Evolutionary conservation across 1,140 invertebrate species (phyloP).

Genomic region (Eufriesea mexicana): DNA sequence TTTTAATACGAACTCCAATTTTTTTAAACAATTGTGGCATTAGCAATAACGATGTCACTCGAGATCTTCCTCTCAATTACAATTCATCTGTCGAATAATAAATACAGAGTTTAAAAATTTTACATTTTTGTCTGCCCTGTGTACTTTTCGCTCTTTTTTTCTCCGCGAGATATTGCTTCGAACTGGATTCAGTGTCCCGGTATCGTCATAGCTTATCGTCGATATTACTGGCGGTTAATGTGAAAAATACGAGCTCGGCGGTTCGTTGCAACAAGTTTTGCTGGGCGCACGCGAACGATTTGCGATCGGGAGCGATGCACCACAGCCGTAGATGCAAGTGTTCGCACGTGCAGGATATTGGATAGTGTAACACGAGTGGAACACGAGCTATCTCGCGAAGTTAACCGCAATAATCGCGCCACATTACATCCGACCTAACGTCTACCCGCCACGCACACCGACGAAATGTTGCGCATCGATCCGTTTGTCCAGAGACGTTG

Average conservation of each 20-base stretch:
- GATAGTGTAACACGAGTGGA: slow-evolving; percentile 31
- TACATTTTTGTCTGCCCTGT: no score
- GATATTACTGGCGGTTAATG: background rate
- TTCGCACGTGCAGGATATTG: slow-evolving; percentile 31
- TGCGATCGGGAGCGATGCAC: background rate
- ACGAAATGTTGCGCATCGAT: background rate
- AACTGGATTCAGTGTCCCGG: no score
- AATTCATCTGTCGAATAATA: no score
- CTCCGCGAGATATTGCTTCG: no score
- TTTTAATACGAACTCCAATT: no score
- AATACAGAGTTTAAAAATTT: no score
- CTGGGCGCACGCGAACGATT: background rate
- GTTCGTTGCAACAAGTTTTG: background rate
- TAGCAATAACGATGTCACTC: no score
- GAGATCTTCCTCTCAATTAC: no score
- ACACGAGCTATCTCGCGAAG: slow-evolving; percentile 23
- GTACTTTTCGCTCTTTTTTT: no score
- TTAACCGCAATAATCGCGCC: slow-evolving; percentile 42
- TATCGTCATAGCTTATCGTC: background rate
- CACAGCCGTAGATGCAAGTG: background rate
- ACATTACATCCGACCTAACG: slow-evolving; percentile 17
- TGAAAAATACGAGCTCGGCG: background rate
- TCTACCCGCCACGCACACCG: background rate
- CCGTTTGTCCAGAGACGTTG: background rate
- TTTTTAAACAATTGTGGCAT: no score